Percentiles rank a stretch among this genome's conserved stretches.
phyloP scores from a whole-genome alignment of 1,140 invertebrate genomes.

The Leptinotarsa undecemlineata region DNA sequence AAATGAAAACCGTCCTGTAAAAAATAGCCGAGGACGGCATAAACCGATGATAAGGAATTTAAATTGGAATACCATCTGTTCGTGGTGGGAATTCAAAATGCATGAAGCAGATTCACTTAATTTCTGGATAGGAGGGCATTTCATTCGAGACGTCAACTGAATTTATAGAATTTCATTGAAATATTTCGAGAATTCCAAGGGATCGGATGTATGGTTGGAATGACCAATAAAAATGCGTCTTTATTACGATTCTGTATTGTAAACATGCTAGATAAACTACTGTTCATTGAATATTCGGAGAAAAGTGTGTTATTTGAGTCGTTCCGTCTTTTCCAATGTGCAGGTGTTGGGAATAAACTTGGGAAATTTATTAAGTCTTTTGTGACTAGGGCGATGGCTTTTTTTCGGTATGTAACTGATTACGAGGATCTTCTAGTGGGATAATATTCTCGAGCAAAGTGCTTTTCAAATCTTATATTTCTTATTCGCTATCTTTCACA shows the following conservation, averaged over 20 bases:
- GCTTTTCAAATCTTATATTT: no score
- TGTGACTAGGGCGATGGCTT: background rate
- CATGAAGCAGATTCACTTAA: background rate
- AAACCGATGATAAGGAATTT: background rate
- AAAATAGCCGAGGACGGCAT: background rate
- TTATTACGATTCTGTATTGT: background rate
- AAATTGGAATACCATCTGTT: constrained; percentile 6
- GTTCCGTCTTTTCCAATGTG: background rate
- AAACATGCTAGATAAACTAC: background rate
- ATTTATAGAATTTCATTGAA: background rate
- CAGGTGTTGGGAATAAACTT: background rate
- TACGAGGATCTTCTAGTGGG: no score
- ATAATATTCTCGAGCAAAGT: no score
- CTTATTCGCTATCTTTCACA: no score
- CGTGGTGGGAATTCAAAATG: background rate
- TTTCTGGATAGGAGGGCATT: background rate
- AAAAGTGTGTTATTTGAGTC: background rate
- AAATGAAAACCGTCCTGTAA: background rate
- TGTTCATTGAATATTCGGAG: background rate
- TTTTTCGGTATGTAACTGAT: background rate
- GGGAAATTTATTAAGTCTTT: background rate
- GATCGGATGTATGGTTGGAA: background rate
- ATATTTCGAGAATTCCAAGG: background rate
- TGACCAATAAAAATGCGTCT: background rate
- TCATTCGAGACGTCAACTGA: background rate